Percentiles rank a stretch among this genome's conserved stretches.
These are phyloP conservation scores for Alces alces DNA, from an alignment of 2,113 vertebrate genomes.

Conservation along the genomic window DNA sequence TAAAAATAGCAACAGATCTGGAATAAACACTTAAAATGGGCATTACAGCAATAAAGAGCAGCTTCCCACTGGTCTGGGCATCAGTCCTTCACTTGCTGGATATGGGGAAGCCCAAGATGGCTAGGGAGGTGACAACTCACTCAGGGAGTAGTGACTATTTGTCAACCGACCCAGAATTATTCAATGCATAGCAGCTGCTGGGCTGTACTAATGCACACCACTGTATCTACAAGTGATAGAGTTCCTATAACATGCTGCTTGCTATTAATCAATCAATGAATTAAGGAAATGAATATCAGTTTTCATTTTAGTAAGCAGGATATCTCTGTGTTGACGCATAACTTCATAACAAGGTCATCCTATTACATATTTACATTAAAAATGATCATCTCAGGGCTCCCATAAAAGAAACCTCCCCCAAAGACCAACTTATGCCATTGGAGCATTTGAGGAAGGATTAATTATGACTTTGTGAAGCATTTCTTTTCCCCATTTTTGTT, in stretches of 20 bases:
- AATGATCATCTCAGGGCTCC: neutral
- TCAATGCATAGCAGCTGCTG: neutral
- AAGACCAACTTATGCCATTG: neutral
- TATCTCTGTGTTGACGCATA: neutral
- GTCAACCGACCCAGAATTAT: neutral
- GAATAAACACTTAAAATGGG: neutral
- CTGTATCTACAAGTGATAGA: neutral
- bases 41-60: rapidly evolving
- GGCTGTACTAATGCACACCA: neutral
- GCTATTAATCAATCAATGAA: neutral
- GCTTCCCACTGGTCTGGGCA: too few species aligned
- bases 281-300: neutral
- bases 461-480: neutral
- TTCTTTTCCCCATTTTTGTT: neutral
- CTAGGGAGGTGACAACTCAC: neutral
- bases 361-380: neutral
- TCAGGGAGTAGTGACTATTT: neutral
- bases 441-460: neutral
- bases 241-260: neutral
- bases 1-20: neutral
- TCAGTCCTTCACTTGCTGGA: neutral
- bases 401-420: neutral
- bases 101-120: rapidly evolving
- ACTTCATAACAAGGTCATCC: neutral
- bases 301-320: neutral